Conservation (phyloP, 2,113 vertebrate species). For the Edolisoma coerulescens region DNA sequence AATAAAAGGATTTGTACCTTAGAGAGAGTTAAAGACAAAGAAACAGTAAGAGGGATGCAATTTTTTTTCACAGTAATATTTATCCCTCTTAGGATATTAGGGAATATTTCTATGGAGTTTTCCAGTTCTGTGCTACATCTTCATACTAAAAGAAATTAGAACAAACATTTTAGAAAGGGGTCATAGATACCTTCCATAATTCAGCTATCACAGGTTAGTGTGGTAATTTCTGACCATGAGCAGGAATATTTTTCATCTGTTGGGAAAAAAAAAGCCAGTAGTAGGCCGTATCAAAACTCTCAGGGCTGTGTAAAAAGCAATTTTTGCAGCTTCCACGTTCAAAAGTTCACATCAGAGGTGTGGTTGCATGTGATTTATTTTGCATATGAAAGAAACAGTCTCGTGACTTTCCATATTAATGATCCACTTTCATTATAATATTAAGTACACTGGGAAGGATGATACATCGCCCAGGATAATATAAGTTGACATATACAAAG, state of each 20-base stretch:
- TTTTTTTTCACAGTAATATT: background rate
- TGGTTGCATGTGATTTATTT: slow-evolving; percentile 7
- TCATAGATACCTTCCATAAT: background rate
- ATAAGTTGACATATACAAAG: slow-evolving; percentile 53
- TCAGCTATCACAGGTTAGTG: background rate
- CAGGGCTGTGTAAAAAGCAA: background rate
- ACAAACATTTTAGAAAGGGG: slow-evolving; percentile 16
- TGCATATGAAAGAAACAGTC: slow-evolving; percentile 6
- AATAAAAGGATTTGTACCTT: background rate
- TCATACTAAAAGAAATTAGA: background rate
- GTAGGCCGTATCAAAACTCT: background rate
- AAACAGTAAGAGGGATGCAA: background rate
- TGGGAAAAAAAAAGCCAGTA: background rate
- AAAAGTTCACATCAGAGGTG: slow-evolving; percentile 48
- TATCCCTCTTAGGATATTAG: background rate
- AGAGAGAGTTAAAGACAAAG: background rate
- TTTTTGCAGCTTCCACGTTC: slow-evolving; percentile 17
- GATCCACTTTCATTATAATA: slow-evolving; percentile 44
- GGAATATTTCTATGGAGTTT: background rate
- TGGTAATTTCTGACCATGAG: background rate
- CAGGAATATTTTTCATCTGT: slow-evolving; percentile 22
- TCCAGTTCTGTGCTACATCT: background rate
- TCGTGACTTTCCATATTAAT: background rate
- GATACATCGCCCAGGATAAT: slow-evolving; percentile 30
- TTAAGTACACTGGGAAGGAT: slow-evolving; percentile 30